These are phyloP conservation scores for Phrynocephalus forsythii DNA, from an alignment of 2,797 vertebrate species.

Conservation along the genomic window DNA sequence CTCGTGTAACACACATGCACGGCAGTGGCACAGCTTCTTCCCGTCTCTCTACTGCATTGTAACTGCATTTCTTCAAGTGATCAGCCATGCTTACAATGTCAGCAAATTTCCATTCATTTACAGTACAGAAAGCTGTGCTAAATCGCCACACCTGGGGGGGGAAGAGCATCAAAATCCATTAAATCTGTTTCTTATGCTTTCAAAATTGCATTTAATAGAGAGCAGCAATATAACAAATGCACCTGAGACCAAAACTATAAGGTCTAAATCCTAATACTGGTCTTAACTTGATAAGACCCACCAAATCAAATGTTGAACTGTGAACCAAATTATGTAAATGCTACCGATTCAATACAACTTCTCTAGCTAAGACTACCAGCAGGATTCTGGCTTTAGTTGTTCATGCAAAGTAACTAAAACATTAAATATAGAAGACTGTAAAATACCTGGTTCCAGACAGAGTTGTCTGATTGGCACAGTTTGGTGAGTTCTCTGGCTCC, in stretches of 20 bases:
- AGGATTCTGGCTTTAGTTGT: too few species aligned
- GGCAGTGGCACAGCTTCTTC: slow-evolving; percentile 95
- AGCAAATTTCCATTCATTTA: slow-evolving; percentile 98
- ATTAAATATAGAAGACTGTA: background rate
- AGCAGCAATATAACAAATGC: background rate
- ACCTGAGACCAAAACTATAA: too few species aligned
- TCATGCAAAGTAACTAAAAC: background rate
- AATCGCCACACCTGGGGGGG: slow-evolving; percentile 93
- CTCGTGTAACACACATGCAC: slow-evolving; percentile 97
- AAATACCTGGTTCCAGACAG: background rate
- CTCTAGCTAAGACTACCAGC: too few species aligned
- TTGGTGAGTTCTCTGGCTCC: too few species aligned
- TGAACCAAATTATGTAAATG: too few species aligned
- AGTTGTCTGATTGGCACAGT: background rate
- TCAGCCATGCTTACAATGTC: slow-evolving; percentile 98
- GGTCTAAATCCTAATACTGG: too few species aligned
- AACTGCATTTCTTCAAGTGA: slow-evolving; percentile 97
- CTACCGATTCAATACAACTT: too few species aligned
- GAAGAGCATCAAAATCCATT: slow-evolving; percentile 54
- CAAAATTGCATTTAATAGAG: background rate
- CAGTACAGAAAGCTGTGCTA: slow-evolving; percentile 97
- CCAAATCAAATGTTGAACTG: too few species aligned
- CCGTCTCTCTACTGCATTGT: slow-evolving; percentile 88
- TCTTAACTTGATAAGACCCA: too few species aligned
- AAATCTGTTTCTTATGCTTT: background rate